Percentiles rank a stretch among this genome's conserved stretches.
Conservation (phyloP, 2,113 vertebrate genomes). For the Elachura formosa region DNA sequence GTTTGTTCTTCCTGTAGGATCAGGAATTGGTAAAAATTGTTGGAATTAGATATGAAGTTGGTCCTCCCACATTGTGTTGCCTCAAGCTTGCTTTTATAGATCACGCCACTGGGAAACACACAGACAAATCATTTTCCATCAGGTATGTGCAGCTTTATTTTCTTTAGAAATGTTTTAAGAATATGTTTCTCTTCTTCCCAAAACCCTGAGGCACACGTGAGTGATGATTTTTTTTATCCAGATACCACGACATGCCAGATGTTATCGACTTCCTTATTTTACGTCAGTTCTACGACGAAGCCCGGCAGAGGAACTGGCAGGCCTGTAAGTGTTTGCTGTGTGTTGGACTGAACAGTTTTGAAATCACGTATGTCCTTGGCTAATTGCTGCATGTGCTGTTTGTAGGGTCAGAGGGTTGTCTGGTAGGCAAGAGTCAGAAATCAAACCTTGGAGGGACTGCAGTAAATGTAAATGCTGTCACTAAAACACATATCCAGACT, state of each 20-base stretch:
- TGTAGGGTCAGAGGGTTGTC: not conserved
- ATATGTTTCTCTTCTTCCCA: not conserved
- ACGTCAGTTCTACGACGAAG: conserved; percentile 92
- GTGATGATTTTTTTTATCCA: conserved; percentile 36
- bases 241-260: conserved; percentile 98
- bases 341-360: not conserved
- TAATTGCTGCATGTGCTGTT: not conserved
- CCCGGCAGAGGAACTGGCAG: conserved; percentile 87
- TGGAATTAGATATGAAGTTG: conserved; percentile 93
- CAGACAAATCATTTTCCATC: conserved; percentile 90
- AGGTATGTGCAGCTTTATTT: conserved; percentile 74
- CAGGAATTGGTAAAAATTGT: conserved; percentile 98
- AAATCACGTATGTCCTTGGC: not conserved
- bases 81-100: conserved; percentile 94
- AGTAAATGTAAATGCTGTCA: not conserved
- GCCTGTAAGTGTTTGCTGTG: conserved; percentile 76
- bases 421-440: not conserved
- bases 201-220: not conserved
- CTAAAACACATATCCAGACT: not conserved
- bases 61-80: conserved; percentile 92
- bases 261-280: conserved; percentile 97
- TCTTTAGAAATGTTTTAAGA: not conserved
- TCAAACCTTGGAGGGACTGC: not conserved
- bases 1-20: conserved; percentile 75
- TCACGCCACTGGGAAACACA: conserved; percentile 84